phyloP scores from a whole-genome alignment of 92 coral and sea anemone species.

The Blastomussa wellsi region DNA sequence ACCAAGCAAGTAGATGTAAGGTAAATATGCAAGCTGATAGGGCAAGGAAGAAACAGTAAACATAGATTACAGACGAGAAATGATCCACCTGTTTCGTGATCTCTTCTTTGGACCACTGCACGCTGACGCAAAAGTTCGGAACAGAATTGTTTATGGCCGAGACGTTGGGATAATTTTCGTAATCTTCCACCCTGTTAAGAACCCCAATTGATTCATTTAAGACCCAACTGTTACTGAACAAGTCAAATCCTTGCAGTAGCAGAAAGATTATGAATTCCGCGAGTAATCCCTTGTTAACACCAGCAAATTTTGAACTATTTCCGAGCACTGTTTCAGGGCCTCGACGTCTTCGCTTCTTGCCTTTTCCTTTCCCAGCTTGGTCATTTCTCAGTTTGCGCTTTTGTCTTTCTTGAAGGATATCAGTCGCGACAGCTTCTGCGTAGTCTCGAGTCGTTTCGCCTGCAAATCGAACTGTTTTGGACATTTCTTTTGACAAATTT shows the following conservation, averaged over 20 bases:
- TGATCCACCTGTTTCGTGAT: slow-evolving; percentile 50
- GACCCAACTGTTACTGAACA: slow-evolving; percentile 82
- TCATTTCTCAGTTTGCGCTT: slow-evolving; percentile 17
- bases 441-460: slow-evolving; percentile 2
- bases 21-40: slow-evolving; percentile 74
- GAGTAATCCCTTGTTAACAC: slow-evolving; percentile 74
- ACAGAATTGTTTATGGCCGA: slow-evolving; percentile 58
- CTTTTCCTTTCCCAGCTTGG: slow-evolving; percentile 31
- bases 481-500: background rate
- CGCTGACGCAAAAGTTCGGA: slow-evolving; percentile 66
- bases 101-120: slow-evolving; percentile 72
- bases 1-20: slow-evolving; percentile 76
- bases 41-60: slow-evolving; percentile 73
- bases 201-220: slow-evolving; percentile 64
- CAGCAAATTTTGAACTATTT: slow-evolving; percentile 30
- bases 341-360: slow-evolving; percentile 15
- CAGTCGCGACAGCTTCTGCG: slow-evolving; percentile 40
- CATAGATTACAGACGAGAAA: slow-evolving; percentile 49
- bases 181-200: slow-evolving; percentile 43
- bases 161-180: slow-evolving; percentile 56
- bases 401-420: slow-evolving; percentile 34
- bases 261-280: slow-evolving; percentile 81
- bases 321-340: background rate
- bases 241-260: slow-evolving; percentile 85
- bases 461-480: slow-evolving; percentile 34